Evolutionary conservation across 2,888 invertebrate species (phyloP).

Genomic region (Thyatira batis): DNA sequence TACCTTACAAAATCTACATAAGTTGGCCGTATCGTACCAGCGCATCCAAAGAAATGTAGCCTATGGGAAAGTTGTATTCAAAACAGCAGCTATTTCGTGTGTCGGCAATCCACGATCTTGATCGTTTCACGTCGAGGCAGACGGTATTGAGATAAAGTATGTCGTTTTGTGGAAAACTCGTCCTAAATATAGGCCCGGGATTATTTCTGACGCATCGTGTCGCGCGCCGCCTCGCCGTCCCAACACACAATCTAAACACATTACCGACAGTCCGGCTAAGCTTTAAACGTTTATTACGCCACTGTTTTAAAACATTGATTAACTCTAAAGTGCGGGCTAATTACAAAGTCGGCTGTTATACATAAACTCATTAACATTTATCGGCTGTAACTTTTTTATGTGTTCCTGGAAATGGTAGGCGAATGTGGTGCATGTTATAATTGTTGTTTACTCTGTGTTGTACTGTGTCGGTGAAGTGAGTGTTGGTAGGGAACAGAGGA

Average conservation of each 20-base stretch:
- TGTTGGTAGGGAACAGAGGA: constrained; percentile 12
- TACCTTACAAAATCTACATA: too few relatives aligned
- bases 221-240: constrained; percentile 54
- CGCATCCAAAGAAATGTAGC: background rate
- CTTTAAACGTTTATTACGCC: constrained; percentile 59
- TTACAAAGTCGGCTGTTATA: constrained; percentile 39
- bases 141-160: constrained; percentile 63
- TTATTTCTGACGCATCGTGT: constrained; percentile 73
- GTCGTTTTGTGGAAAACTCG: constrained; percentile 77
- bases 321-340: constrained; percentile 42
- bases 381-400: constrained; percentile 17
- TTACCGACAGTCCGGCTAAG: constrained; percentile 54
- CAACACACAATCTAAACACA: constrained; percentile 70
- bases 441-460: constrained; percentile 3
- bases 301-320: constrained; percentile 51
- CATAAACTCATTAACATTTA: constrained; percentile 47
- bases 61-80: background rate
- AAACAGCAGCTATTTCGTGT: constrained; percentile 15
- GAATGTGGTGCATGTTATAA: constrained; percentile 17
- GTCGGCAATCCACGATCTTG: constrained; percentile 18
- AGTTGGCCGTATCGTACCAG: too few relatives aligned
- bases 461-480: background rate
- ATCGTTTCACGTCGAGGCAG: constrained; percentile 31
- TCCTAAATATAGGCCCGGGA: constrained; percentile 74
- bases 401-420: constrained; percentile 21